Percentiles rank a stretch among this genome's conserved stretches.
Evolutionary conservation across 1,140 invertebrate species (phyloP).

Genomic region (Pissodes strobi): DNA sequence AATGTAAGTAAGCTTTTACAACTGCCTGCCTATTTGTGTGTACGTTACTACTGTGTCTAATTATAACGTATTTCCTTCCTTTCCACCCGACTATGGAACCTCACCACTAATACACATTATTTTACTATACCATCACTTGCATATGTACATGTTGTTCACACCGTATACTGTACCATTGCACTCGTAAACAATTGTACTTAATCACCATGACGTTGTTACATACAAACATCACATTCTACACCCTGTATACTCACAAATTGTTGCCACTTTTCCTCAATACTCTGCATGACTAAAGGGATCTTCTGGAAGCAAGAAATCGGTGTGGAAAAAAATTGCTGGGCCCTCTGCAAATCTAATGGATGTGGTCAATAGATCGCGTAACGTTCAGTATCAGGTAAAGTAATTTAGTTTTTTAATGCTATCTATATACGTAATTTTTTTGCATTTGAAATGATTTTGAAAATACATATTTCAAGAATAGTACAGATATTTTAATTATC

Average conservation of each 20-base stretch:
- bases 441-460: no score
- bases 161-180: no score
- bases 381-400: conserved; percentile 56
- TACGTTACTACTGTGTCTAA: background rate
- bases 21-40: conserved; percentile 30
- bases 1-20: conserved; percentile 40
- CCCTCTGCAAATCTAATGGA: conserved; percentile 62
- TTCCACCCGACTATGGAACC: conserved; percentile 7
- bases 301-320: conserved; percentile 53
- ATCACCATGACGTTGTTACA: no score
- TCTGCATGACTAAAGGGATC: conserved; percentile 40
- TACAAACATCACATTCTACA: background rate
- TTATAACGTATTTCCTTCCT: conserved; percentile 21
- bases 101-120: background rate
- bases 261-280: conserved; percentile 35
- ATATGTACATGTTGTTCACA: no score
- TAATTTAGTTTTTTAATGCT: no score
- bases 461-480: no score
- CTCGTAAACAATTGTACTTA: no score
- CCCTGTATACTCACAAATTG: conserved; percentile 3
- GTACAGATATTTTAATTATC: no score
- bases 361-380: conserved; percentile 61
- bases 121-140: no score
- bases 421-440: no score
- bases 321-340: conserved; percentile 66